Percentiles rank a stretch among this genome's conserved stretches.
Conservation (phyloP, 2,797 vertebrate genomes). For the Margarornis squamiger region DNA sequence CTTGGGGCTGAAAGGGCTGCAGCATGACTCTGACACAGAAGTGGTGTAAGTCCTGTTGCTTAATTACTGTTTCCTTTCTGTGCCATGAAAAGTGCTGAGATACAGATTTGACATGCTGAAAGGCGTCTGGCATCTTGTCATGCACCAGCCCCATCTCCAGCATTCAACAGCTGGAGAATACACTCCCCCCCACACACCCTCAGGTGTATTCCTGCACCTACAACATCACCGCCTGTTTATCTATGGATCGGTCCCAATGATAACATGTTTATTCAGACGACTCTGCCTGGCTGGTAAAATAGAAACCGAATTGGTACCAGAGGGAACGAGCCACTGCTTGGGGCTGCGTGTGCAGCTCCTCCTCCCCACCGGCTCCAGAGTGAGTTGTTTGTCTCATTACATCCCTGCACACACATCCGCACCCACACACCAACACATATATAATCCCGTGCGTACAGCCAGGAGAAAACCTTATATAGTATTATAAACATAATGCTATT, state of each 20-base stretch:
- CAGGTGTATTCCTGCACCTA: conserved; percentile 24
- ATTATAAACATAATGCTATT: conserved; percentile 37
- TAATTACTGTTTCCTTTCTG: conserved; percentile 36
- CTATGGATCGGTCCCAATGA: not conserved
- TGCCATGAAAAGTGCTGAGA: not conserved
- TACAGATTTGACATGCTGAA: conserved; percentile 21
- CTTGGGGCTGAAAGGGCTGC: not conserved
- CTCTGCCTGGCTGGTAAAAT: not conserved
- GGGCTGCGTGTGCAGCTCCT: not conserved
- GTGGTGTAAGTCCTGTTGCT: not conserved
- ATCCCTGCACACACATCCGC: conserved; percentile 26
- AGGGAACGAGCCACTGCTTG: not conserved
- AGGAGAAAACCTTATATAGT: conserved; percentile 54
- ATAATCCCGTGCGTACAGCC: conserved; percentile 21
- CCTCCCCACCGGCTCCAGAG: conserved; percentile 25
- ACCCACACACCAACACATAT: conserved; percentile 30
- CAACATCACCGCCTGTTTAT: not conserved
- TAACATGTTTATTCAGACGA: not conserved
- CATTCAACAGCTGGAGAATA: conserved; percentile 38
- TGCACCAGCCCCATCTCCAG: conserved; percentile 14
- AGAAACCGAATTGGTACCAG: not conserved
- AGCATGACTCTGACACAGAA: accelerated
- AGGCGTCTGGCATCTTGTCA: conserved; percentile 52
- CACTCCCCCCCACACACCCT: not conserved
- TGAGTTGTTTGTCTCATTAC: conserved; percentile 46